Evolutionary conservation across 53 echinoderm and acorn worm species (phyloP), one percentile per base, ranked within the genome.

Genomic region (Glandiceps talaboti): DNA sequence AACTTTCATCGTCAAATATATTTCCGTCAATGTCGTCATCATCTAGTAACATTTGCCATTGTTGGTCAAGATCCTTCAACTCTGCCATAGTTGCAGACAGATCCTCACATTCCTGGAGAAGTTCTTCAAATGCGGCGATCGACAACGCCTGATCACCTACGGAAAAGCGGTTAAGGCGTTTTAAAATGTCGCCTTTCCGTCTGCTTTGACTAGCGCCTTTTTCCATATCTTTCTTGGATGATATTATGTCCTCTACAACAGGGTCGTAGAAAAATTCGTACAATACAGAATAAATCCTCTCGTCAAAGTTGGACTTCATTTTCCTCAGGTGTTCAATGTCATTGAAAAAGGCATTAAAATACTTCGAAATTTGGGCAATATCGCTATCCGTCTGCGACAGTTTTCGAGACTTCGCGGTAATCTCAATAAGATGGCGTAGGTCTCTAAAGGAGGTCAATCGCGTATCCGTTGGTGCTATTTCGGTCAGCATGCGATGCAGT

Each of bases 211-310:
- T 78, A 14, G 77, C 81, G 29, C 77, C 74, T 73, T 86, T 77
- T 14, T 73, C 73, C 14, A 82, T 25, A 32, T 74, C 30, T 74
- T 28, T 29, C 25, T 72, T 76, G 33, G 84, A 76, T 25, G 75
- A 32, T 27, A 83, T 83, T 1, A 90, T 84, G 77, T 90, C 90
- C 72, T 90, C 86, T 33, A 90, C 77, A 14, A 86, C 86, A 80
- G 86, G 73, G 74, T 92, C 92, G 77, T 90, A 92, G 80, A 86
- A 95, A 83, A 88, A 92, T 33, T 95, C 90, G 73, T 86, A 88
- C 33, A 95, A 78, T 28, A 90, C 90, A 0, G 90, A 84, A 82
- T 95, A 90, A 33, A 95, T 92, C 28, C 89, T 81, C 28, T 90
- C 92, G 27, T 90, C 87, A 33, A 92, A 95, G 25, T 72, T 79